Base-by-base conservation (phyloP, 1,140 invertebrate genomes). In the Lysiphlebus fabarum region DNA sequence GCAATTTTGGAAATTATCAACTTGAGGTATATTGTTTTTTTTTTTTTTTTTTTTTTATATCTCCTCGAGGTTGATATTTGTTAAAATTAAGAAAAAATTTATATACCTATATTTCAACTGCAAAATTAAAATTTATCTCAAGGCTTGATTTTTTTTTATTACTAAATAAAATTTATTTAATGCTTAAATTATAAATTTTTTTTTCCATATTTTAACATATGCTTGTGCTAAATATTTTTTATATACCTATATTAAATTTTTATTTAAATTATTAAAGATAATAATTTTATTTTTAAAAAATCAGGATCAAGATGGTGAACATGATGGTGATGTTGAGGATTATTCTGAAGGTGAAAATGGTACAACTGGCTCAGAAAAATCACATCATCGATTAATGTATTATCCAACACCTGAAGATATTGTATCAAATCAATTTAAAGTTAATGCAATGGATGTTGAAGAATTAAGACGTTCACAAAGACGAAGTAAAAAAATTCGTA, bases 291-390 rank as follows among this genome's bases (percentile, higher is more conserved):
- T n/a, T n/a, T n/a, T n/a, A n/a, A n/a, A 36, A 53, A 48, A 48
- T 58, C 53, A 37, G 57, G 86, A 88, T 70, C 81, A 86, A 54
- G 88, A 90, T 70, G 87, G 87, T 38, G 90, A 92, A 57, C 90
- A 92, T 68, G 91, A 93, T 63, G 91, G 90, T 6, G 91, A 94
- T 68, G 84, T 93, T 2, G 91, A 93, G 69, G 90, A 91, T 67
- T 90, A 90, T 67, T 91, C 89, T 0, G 91, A 95, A 73, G 90
- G 89, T 0, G 89, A 91, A 70, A 82, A 82, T 49, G 82, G 88
- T 55, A 89, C 88, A 0, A 90, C 88, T 12, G 81, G 83, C 41
- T 88, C 86, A 0, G 88, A 89, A 68, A 84, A 88, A 54, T 80
- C 79, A 12, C 81, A 82, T 57, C 77, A 79, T 54, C 72, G 76